Conservation (phyloP, 2,113 vertebrate genomes). For the Aegotheles bennettii region DNA sequence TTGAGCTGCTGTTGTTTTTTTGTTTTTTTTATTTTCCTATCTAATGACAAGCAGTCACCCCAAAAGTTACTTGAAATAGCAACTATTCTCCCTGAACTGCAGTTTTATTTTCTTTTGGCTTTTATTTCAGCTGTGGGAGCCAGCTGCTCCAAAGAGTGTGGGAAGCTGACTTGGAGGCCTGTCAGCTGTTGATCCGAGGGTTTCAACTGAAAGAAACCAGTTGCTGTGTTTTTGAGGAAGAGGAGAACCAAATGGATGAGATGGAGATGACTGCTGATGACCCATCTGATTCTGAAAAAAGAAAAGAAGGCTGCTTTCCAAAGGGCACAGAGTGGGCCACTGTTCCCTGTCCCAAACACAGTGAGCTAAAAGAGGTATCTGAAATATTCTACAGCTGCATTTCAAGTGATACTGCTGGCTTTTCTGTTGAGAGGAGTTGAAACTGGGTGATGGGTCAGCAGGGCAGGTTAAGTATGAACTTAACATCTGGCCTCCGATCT, state of each 20-base stretch:
- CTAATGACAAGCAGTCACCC: constrained; percentile 1
- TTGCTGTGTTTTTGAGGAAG: constrained; percentile 57
- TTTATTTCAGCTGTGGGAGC: constrained; percentile 76
- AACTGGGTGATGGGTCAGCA: neutral
- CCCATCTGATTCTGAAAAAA: constrained; percentile 21
- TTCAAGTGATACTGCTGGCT: neutral
- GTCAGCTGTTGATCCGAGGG: constrained; percentile 79
- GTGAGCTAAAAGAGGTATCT: constrained; percentile 81
- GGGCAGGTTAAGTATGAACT: constrained; percentile 13
- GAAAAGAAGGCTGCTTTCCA: constrained; percentile 71
- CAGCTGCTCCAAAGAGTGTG: constrained; percentile 82
- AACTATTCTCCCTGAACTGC: constrained; percentile 28
- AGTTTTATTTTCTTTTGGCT: constrained; percentile 55
- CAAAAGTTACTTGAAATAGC: constrained; percentile 45
- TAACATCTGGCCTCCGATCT: neutral
- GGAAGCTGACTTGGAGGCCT: constrained; percentile 88
- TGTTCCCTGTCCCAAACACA: constrained; percentile 64
- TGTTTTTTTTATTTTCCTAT: neutral
- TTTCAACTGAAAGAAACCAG: constrained; percentile 74
- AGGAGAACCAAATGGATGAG: constrained; percentile 57
- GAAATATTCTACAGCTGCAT: neutral
- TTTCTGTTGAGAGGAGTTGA: neutral
- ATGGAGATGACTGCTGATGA: neutral
- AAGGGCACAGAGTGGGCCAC: constrained; percentile 59
- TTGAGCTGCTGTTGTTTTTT: neutral